Conservation (phyloP, 2,113 vertebrate species). For the Dicrurus megarhynchus region DNA sequence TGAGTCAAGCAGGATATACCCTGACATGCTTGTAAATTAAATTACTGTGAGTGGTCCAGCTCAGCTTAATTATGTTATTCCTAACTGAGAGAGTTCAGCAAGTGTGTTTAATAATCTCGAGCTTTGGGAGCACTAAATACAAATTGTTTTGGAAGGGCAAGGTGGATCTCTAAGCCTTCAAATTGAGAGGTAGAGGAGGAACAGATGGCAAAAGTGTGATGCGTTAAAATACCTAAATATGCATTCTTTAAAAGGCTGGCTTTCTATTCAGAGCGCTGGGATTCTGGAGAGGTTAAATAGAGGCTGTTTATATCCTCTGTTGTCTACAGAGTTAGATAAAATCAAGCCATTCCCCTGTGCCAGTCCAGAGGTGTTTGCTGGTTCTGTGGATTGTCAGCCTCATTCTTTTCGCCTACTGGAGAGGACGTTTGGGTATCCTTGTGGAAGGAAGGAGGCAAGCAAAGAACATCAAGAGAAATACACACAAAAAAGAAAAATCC, state of each 20-base stretch:
- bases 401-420: background rate
- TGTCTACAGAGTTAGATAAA: background rate
- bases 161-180: background rate
- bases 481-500: background rate
- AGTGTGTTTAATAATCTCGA: background rate
- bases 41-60: background rate
- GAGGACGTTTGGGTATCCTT: background rate
- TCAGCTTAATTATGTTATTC: background rate
- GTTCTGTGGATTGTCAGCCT: background rate
- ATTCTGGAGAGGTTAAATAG: background rate
- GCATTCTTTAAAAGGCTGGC: background rate
- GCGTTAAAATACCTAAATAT: background rate
- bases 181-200: background rate
- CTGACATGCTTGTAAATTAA: background rate
- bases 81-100: background rate
- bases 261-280: background rate
- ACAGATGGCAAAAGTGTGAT: background rate
- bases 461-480: background rate
- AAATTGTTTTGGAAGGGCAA: background rate
- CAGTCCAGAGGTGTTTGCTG: background rate
- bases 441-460: background rate
- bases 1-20: background rate
- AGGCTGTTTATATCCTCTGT: background rate
- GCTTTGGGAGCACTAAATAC: background rate
- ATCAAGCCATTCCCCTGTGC: accelerated